Base-by-base conservation (phyloP, 23 tunicate species). In the Halocynthia aurantium region DNA sequence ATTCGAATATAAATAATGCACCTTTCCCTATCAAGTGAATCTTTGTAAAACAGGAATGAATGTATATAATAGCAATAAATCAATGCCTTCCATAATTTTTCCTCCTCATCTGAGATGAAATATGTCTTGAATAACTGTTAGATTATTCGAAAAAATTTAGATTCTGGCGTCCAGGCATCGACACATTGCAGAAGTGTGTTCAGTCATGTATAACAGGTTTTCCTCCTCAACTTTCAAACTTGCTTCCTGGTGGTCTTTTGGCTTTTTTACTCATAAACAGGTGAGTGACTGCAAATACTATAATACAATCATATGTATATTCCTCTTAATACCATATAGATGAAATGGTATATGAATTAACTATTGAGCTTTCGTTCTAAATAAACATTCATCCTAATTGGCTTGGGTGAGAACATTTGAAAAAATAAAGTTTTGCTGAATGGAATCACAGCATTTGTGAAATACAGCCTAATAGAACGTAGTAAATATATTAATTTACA, bases 91-190 rank as follows among this genome's bases (percentile, higher is more conserved):
- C 4, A 15, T 60, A 17, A 15, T 15, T 60, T 17, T 15, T 60
- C n/a, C 2, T 2, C 17, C 64, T 17, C 44, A 31, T 31, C 44
- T 31, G 44, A 31, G 4, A 31, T 31, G 44, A 31, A 31, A 31
- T 31, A 31, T 31, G 4, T 31, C 44, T 31, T 31, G 4, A 31
- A 31, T 31, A 31, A 31, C 44, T 31, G 44, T 31, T 31, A 31
- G 4, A 11, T 11, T 40, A 72, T 56, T 81, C 9, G n/a, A 63
- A 73, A 15, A 49, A 49, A 80, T 65, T 10, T 50, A 90, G 97
- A 49, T 90, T 90, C 63, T 90, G 97, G 97, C 77, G 86, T 50
- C 80, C 97, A 5, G 97, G 83, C 12, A 76, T 70, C 40, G 87
- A 77, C 71, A 90, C 90, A 21, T 56, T 90, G 65, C 90, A 84